Conservation (phyloP, 2,888 invertebrate genomes). For the Hirtodrosophila trivittata region DNA sequence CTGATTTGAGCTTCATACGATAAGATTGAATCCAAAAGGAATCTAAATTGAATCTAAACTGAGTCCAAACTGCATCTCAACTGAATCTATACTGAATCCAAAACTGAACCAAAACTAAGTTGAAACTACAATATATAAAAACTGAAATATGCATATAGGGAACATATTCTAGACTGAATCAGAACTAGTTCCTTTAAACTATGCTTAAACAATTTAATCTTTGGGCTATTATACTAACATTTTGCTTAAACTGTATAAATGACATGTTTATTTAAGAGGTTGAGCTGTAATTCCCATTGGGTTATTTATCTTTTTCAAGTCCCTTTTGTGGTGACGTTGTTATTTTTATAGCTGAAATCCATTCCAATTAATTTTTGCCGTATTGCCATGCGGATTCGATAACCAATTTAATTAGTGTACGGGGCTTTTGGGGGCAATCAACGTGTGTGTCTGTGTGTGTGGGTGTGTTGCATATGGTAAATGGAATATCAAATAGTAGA, state of each 20-base stretch:
- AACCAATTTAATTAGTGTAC: slow-evolving; percentile 59
- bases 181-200: no score
- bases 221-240: slow-evolving; percentile 2
- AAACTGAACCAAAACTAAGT: no score
- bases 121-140: no score
- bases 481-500: slow-evolving; percentile 18
- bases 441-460: neutral
- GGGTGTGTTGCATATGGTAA: slow-evolving; percentile 20
- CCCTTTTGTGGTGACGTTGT: slow-evolving; percentile 13
- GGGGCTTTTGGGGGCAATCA: slow-evolving; percentile 31
- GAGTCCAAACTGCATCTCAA: no score
- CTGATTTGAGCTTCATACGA: no score
- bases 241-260: slow-evolving; percentile 17
- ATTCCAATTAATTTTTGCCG: slow-evolving; percentile 57
- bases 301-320: slow-evolving; percentile 12
- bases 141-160: no score
- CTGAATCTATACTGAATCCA: no score
- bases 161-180: no score
- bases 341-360: slow-evolving; percentile 30
- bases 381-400: slow-evolving; percentile 39
- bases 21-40: no score
- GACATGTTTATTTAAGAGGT: slow-evolving; percentile 28
- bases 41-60: no score
- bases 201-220: no score
- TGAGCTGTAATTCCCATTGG: slow-evolving; percentile 28